Percentiles rank a stretch among this genome's conserved stretches.
Conservation (phyloP, 2,797 vertebrate species). For the Crotalus adamanteus region DNA sequence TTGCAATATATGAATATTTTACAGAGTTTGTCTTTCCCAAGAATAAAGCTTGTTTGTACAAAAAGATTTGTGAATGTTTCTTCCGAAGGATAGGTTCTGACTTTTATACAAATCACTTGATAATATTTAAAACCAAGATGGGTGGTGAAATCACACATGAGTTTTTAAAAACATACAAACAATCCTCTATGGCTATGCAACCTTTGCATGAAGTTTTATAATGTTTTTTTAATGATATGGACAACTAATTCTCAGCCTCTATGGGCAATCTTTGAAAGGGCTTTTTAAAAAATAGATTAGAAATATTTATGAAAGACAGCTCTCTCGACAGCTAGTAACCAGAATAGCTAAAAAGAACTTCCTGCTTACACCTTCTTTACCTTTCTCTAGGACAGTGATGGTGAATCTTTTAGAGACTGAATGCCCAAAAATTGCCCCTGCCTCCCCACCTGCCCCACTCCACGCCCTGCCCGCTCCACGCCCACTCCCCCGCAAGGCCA, state of each 20-base stretch:
- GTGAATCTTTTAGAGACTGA: too few species aligned
- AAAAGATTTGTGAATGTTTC: neutral
- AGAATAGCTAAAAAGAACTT: neutral
- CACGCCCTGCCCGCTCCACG: too few species aligned
- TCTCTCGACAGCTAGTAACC: neutral
- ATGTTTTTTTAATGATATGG: neutral
- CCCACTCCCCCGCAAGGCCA: too few species aligned
- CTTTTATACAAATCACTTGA: constrained; percentile 44
- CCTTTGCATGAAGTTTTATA: constrained; percentile 9
- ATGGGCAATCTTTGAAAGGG: neutral
- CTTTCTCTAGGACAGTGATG: neutral
- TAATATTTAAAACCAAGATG: constrained; percentile 33
- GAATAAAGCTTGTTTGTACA: constrained; percentile 27
- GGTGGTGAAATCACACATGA: constrained; percentile 1
- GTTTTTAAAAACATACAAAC: constrained; percentile 42
- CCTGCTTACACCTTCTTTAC: neutral
- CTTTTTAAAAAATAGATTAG: neutral
- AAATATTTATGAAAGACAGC: neutral
- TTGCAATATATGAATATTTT: constrained; percentile 33
- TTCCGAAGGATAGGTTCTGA: neutral
- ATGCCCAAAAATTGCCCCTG: too few species aligned
- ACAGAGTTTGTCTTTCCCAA: constrained; percentile 41
- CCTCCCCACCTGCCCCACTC: too few species aligned
- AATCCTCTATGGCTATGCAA: constrained; percentile 45
- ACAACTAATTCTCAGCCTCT: constrained; percentile 15